phyloP scores from a whole-genome alignment of 1,140 invertebrate genomes.

The Leptoteleia sp. region DNA sequence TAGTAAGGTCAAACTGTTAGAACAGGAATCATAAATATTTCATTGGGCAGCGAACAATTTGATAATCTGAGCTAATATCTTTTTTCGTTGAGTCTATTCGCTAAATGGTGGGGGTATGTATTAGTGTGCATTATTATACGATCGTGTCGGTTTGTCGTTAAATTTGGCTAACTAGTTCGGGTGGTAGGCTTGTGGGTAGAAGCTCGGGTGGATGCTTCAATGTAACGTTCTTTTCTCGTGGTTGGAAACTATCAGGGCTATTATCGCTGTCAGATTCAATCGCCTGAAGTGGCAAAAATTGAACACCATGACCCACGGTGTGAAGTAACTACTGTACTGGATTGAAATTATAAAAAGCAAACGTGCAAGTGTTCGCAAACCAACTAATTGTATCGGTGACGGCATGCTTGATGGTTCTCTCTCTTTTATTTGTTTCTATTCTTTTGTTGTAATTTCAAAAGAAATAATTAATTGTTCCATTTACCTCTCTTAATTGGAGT shows the following conservation, averaged over 20 bases:
- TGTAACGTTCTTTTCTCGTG: constrained; percentile 20
- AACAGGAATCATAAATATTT: constrained; percentile 6
- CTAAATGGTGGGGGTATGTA: constrained; percentile 29
- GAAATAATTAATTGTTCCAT: constrained; percentile 15
- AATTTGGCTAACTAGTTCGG: constrained; percentile 30
- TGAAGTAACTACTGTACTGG: constrained; percentile 25
- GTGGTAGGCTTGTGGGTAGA: constrained; percentile 27
- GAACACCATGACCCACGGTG: constrained; percentile 7
- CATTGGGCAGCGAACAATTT: constrained; percentile 2
- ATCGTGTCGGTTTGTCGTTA: constrained; percentile 36
- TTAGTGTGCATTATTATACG: constrained; percentile 48
- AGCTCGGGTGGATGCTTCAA: constrained; percentile 23
- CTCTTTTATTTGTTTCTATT: constrained; percentile 8
- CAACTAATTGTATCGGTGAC: constrained; percentile 54
- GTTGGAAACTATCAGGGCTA: constrained; percentile 17
- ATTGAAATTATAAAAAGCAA: constrained; percentile 48
- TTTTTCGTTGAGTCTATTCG: constrained; percentile 35
- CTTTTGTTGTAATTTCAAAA: constrained; percentile 19
- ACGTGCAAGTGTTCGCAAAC: constrained; percentile 57
- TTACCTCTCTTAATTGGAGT: constrained; percentile 83
- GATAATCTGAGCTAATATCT: too few relatives aligned
- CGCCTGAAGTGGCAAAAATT: constrained; percentile 14
- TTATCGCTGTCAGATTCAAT: constrained; percentile 22
- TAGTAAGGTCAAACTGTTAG: constrained; percentile 6
- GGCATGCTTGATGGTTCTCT: constrained; percentile 47